Conservation (phyloP, 2,888 invertebrate species). For the Pomacea canaliculata region DNA sequence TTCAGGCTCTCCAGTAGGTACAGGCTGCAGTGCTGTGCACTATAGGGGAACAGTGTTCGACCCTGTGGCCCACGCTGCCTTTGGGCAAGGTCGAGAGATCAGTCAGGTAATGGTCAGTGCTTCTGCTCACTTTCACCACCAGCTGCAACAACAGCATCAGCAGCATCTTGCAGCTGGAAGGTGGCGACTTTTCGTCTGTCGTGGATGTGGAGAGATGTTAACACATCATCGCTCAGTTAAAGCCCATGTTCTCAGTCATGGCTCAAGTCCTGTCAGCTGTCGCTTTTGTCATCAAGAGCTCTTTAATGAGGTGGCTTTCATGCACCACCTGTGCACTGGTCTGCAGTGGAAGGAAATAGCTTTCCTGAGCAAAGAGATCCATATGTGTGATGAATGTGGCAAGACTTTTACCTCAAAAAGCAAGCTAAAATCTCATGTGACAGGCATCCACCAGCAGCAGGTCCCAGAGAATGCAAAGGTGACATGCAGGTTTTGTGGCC, state of each 20-base stretch:
- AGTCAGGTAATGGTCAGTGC: neutral
- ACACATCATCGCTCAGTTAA: conserved; percentile 28
- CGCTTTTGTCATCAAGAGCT: conserved; percentile 24
- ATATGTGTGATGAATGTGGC: conserved; percentile 20
- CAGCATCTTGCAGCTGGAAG: conserved; percentile 6
- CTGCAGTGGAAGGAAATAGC: conserved; percentile 17
- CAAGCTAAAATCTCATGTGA: conserved; percentile 9
- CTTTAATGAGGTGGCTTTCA: conserved; percentile 21
- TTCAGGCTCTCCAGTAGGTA: conserved; percentile 1
- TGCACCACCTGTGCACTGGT: conserved; percentile 24
- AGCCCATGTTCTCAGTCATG: conserved; percentile 26
- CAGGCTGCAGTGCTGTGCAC: conserved; percentile 16
- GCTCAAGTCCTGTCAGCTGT: conserved; percentile 22
- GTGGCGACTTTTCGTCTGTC: conserved; percentile 25
- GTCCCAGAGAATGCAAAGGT: conserved; percentile 9
- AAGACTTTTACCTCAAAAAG: conserved; percentile 15
- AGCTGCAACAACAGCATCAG: conserved; percentile 20
- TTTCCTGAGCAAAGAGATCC: conserved; percentile 17
- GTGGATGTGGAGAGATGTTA: conserved; percentile 21
- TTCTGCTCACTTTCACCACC: conserved; percentile 11
- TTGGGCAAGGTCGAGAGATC: conserved; percentile 7
- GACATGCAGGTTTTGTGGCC: conserved; percentile 52
- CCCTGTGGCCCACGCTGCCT: neutral
- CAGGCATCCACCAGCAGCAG: conserved; percentile 10
- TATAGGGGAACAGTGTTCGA: conserved; percentile 18